phyloP scores from a whole-genome alignment of 2,797 vertebrate species.

The Lagocephalus sceleratus region DNA sequence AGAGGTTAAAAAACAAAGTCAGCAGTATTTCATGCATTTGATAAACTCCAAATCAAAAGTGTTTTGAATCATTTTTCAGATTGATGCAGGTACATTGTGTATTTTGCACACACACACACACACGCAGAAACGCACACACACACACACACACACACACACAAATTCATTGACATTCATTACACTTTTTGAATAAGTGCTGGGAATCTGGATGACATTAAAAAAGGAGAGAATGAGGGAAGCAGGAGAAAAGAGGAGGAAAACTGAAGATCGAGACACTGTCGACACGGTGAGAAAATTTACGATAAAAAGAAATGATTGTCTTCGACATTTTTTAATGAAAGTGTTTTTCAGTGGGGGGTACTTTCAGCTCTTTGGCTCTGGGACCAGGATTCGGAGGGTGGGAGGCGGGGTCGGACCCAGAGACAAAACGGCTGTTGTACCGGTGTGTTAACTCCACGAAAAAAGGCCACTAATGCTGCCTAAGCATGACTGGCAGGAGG shows the following conservation, averaged over 20 bases:
- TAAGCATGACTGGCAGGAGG: conserved; percentile 79
- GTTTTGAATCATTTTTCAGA: conserved; percentile 1
- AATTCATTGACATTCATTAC: conserved; percentile 50
- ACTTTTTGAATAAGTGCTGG: conserved; percentile 36
- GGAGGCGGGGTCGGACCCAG: conserved; percentile 44
- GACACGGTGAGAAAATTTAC: conserved; percentile 3
- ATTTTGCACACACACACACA: conserved; percentile 1
- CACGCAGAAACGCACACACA: conserved; percentile 15
- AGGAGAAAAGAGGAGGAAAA: conserved; percentile 2
- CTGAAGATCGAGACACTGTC: conserved; percentile 9
- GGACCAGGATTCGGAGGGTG: conserved; percentile 36
- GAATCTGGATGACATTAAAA: conserved; percentile 29
- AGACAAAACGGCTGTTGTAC: conserved; percentile 74
- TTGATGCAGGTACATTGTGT: neutral
- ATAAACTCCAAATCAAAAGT: too few relatives aligned
- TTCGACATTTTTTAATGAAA: conserved; percentile 19
- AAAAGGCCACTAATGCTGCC: conserved; percentile 70
- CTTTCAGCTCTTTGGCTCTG: conserved; percentile 42
- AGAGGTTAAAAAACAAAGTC: too few relatives aligned
- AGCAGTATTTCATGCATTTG: too few relatives aligned
- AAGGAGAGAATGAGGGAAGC: neutral
- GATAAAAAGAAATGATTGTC: conserved; percentile 27
- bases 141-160: conserved; percentile 5
- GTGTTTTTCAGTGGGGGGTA: conserved; percentile 32
- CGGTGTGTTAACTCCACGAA: conserved; percentile 69